Percentiles rank a stretch among this genome's conserved stretches.
These are phyloP conservation scores for Eristalinus sepulchralis DNA, from an alignment of 2,888 invertebrate genomes.

Conservation along the genomic window DNA sequence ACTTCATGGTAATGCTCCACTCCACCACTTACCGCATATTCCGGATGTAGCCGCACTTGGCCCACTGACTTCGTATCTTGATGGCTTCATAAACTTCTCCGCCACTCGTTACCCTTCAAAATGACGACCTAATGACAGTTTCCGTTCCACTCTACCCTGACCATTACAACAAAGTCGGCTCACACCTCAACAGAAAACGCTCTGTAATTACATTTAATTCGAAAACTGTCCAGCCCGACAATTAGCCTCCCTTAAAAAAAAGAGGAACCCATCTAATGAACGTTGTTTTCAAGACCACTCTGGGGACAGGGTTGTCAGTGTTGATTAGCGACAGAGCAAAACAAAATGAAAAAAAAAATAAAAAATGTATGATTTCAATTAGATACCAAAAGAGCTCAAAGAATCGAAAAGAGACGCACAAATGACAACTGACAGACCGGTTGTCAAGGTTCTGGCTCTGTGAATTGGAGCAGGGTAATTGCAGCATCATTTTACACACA, in stretches of 20 bases:
- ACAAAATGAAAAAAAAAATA: not conserved
- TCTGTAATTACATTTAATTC: not conserved
- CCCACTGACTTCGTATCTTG: not conserved
- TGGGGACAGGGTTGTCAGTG: not conserved
- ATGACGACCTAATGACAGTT: not conserved
- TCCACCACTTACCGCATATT: not conserved
- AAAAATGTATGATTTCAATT: not conserved
- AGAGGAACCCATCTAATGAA: not conserved
- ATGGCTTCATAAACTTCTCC: not conserved
- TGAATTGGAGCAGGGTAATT: conserved; percentile 48
- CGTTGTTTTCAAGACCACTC: not conserved
- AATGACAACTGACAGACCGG: not conserved
- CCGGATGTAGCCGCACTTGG: not conserved
- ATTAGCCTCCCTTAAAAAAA: not conserved
- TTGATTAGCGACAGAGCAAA: not conserved
- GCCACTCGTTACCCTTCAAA: not conserved
- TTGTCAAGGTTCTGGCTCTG: conserved; percentile 34
- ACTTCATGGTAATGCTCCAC: not conserved
- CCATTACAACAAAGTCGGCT: not conserved
- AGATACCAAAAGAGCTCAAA: not conserved
- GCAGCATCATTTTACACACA: conserved; percentile 45
- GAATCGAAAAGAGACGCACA: conserved; percentile 8
- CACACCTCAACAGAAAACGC: not conserved
- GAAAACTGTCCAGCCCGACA: not conserved
- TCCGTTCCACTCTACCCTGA: not conserved